phyloP scores from a whole-genome alignment of 2,113 vertebrate species.

The Charadrius vociferus region DNA sequence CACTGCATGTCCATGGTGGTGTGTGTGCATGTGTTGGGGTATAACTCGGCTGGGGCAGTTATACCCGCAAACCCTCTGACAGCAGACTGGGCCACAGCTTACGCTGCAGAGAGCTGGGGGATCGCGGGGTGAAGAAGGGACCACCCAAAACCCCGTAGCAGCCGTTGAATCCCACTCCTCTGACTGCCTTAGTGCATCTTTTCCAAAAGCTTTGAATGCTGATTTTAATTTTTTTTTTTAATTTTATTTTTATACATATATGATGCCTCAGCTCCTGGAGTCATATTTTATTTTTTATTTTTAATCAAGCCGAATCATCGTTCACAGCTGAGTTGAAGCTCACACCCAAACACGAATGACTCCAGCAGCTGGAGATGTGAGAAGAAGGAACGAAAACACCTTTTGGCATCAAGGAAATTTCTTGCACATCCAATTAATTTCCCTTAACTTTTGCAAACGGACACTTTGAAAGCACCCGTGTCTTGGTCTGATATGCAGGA shows the following conservation, averaged over 20 bases:
- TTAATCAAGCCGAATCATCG: not conserved
- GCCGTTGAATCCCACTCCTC: not conserved
- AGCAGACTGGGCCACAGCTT: not conserved
- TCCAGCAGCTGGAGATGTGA: not conserved
- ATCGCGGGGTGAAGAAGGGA: not conserved
- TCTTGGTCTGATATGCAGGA: not conserved
- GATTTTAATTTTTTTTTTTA: not conserved
- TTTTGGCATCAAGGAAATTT: not conserved
- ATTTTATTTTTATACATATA: not conserved
- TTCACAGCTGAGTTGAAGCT: not conserved
- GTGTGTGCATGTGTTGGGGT: not conserved
- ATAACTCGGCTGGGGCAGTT: accelerated
- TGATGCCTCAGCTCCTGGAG: not conserved
- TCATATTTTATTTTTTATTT: not conserved
- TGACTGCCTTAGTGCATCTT: not conserved
- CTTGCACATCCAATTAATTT: accelerated
- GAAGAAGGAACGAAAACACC: not conserved
- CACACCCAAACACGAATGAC: not conserved
- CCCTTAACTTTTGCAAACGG: not conserved
- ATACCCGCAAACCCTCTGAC: not conserved
- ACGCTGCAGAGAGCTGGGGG: not conserved
- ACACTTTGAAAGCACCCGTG: not conserved
- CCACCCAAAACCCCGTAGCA: not conserved
- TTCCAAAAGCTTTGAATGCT: not conserved
- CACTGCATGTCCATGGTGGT: not conserved